Percentiles rank a stretch among this genome's conserved stretches.
Conservation (phyloP, 2,797 vertebrate genomes). For the Xenentodon cancila region DNA sequence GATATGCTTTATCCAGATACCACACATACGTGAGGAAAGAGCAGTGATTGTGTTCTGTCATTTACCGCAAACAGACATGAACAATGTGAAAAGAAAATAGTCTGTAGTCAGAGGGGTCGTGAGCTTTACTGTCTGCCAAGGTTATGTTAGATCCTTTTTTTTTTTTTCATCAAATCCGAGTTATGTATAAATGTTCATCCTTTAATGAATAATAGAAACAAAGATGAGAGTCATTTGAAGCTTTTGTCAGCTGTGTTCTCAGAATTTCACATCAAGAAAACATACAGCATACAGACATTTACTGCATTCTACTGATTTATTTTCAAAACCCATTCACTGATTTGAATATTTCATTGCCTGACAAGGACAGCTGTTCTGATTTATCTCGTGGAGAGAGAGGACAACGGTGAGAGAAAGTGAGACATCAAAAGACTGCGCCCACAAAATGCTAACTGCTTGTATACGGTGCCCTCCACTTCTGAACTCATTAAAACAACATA, state of each 20-base stretch:
- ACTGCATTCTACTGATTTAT: slow-evolving; percentile 38
- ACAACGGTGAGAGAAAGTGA: slow-evolving; percentile 26
- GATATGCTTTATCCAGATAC: neutral
- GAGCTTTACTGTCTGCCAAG: slow-evolving; percentile 30
- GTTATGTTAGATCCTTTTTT: slow-evolving; percentile 31
- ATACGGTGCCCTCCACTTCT: slow-evolving; percentile 32
- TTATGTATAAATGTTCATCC: slow-evolving; percentile 27
- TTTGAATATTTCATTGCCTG: slow-evolving; percentile 40
- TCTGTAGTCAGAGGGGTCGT: slow-evolving; percentile 9
- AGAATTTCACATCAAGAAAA: slow-evolving; percentile 39
- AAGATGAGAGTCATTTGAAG: slow-evolving; percentile 35
- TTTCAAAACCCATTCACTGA: slow-evolving; percentile 50
- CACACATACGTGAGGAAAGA: neutral
- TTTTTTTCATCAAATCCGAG: slow-evolving; percentile 26
- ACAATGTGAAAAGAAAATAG: slow-evolving; percentile 1
- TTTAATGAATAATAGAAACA: slow-evolving; percentile 35
- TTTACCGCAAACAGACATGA: neutral
- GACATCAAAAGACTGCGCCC: slow-evolving; percentile 11
- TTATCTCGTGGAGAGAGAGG: slow-evolving; percentile 34
- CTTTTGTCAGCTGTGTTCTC: slow-evolving; percentile 30
- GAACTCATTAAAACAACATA: slow-evolving; percentile 53
- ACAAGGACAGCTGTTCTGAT: slow-evolving; percentile 45
- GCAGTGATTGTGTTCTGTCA: neutral
- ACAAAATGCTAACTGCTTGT: slow-evolving; percentile 39
- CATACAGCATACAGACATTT: slow-evolving; percentile 40